phyloP scores from a whole-genome alignment of 2,113 vertebrate genomes.

The Sporophila hypoxantha region DNA sequence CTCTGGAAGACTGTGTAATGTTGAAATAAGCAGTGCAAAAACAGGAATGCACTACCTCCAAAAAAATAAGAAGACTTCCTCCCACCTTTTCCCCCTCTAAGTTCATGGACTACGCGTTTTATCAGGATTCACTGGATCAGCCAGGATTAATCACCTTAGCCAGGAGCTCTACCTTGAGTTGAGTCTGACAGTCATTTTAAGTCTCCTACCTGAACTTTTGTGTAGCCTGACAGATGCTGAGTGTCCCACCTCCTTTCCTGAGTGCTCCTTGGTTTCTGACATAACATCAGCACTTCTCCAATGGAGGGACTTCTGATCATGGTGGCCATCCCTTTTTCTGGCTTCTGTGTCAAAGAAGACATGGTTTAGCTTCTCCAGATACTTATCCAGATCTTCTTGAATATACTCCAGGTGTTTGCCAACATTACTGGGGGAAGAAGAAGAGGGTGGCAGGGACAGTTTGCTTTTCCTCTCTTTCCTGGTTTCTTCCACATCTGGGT shows the following conservation, averaged over 20 bases:
- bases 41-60: neutral
- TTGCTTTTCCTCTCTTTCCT: neutral
- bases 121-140: neutral
- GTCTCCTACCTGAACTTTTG: slow-evolving; percentile 21
- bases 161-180: neutral
- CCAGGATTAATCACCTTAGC: neutral
- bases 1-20: neutral
- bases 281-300: neutral
- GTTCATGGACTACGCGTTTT: neutral
- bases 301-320: neutral
- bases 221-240: neutral
- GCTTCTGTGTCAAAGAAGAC: slow-evolving; percentile 19
- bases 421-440: neutral
- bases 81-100: neutral
- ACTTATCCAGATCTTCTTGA: slow-evolving; percentile 47
- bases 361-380: slow-evolving; percentile 21
- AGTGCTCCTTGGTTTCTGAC: neutral
- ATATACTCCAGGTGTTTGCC: slow-evolving; percentile 15
- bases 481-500: neutral
- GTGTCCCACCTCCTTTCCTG: neutral
- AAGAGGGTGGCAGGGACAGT: neutral
- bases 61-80: rapidly evolving
- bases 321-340: neutral
- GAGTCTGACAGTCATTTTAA: neutral
- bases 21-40: neutral